A percentile compares a stretch with the other conserved stretches of the same genome.
phyloP scores from a whole-genome alignment of 2,888 invertebrate species.

The Lithodes maja region DNA sequence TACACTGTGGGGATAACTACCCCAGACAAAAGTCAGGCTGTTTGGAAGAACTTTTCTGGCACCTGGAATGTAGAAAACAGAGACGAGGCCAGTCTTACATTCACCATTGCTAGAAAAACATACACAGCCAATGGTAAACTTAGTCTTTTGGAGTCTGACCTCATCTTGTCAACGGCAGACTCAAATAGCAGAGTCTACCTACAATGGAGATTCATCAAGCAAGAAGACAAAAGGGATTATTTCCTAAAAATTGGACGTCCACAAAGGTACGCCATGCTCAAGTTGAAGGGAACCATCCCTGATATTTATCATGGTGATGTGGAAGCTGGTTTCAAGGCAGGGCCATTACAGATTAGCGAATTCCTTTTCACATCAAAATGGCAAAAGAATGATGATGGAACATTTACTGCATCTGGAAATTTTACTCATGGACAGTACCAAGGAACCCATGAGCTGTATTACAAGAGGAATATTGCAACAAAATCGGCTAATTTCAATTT shows the following conservation, averaged over 20 bases:
- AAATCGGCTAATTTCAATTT: slow-evolving; percentile 34
- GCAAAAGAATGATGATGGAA: slow-evolving; percentile 35
- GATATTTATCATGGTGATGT: slow-evolving; percentile 44
- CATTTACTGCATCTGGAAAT: slow-evolving; percentile 37
- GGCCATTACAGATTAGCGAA: slow-evolving; percentile 33
- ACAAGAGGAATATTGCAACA: slow-evolving; percentile 28
- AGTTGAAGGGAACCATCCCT: slow-evolving; percentile 53
- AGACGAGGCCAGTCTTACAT: slow-evolving; percentile 12
- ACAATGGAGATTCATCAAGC: slow-evolving; percentile 45
- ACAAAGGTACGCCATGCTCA: slow-evolving; percentile 38
- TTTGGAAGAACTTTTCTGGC: slow-evolving; percentile 58
- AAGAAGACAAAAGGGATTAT: slow-evolving; percentile 45
- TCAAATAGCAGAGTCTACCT: slow-evolving; percentile 18
- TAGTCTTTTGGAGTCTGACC: slow-evolving; percentile 33
- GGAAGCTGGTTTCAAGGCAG: slow-evolving; percentile 43
- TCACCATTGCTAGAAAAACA: slow-evolving; percentile 34
- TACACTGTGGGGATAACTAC: slow-evolving; percentile 48
- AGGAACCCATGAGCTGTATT: slow-evolving; percentile 45
- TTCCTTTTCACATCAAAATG: slow-evolving; percentile 48
- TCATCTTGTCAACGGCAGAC: slow-evolving; percentile 5
- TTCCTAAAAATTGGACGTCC: slow-evolving; percentile 60
- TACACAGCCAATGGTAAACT: slow-evolving; percentile 59
- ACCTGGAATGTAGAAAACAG: slow-evolving; percentile 56
- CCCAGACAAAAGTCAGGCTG: slow-evolving; percentile 14
- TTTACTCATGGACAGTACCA: slow-evolving; percentile 40